A percentile compares a stretch with the other conserved stretches of the same genome.
Evolutionary conservation across 2,797 vertebrate genomes (phyloP).

Genomic region (Salmo trutta): DNA sequence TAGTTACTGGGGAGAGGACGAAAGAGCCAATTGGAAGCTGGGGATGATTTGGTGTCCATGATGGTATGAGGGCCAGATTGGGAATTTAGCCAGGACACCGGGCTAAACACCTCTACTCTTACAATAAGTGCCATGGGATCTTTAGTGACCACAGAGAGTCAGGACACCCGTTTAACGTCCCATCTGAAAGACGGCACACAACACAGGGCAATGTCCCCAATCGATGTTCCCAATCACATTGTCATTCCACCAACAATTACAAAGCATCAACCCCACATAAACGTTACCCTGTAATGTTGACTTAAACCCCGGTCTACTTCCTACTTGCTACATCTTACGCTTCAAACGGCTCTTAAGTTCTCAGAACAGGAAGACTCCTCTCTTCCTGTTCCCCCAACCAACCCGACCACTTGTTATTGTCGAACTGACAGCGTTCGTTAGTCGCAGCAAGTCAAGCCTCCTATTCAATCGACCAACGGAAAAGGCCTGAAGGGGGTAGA

Average conservation of each 20-base stretch:
- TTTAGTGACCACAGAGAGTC: too few relatives aligned
- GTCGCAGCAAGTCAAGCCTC: constrained; percentile 1
- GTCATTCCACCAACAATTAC: background rate
- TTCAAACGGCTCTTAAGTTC: constrained; percentile 9
- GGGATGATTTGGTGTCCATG: too few relatives aligned
- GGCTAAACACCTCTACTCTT: too few relatives aligned
- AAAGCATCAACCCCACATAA: background rate
- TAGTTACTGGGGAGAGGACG: too few relatives aligned
- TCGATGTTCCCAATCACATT: too few relatives aligned
- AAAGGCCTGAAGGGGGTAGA: constrained; percentile 11
- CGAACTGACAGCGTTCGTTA: background rate
- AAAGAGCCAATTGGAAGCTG: too few relatives aligned
- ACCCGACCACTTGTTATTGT: constrained; percentile 3
- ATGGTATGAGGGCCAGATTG: too few relatives aligned
- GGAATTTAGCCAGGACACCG: too few relatives aligned
- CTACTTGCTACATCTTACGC: constrained; percentile 28
- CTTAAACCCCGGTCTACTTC: constrained; percentile 36
- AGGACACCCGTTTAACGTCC: too few relatives aligned
- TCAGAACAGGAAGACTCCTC: constrained; percentile 16
- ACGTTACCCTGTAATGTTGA: constrained; percentile 13
- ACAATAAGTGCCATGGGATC: too few relatives aligned
- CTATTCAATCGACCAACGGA: constrained; percentile 21
- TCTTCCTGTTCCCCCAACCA: constrained; percentile 14
- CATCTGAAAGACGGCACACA: too few relatives aligned
- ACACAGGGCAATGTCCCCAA: too few relatives aligned